Conservation (phyloP, 2,888 invertebrate genomes). For the Chrysotoxum bicinctum region DNA sequence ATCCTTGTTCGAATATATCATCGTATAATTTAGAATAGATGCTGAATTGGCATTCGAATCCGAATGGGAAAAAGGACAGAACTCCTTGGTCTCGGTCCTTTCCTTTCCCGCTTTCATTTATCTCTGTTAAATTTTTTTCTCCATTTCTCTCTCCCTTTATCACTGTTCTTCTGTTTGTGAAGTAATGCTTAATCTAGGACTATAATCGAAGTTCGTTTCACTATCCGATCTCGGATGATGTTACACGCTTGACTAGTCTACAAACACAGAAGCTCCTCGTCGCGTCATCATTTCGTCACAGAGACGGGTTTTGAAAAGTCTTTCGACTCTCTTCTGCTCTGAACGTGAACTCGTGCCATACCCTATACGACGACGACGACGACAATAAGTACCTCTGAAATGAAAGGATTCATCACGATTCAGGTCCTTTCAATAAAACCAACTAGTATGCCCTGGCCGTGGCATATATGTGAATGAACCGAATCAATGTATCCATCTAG, state of each 20-base stretch:
- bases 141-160: neutral
- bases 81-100: too few relatives aligned
- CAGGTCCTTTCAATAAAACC: constrained; percentile 60
- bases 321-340: neutral
- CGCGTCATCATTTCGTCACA: constrained; percentile 22
- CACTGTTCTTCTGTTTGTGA: constrained; percentile 13
- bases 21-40: constrained; percentile 17
- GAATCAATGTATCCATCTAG: neutral
- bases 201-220: constrained; percentile 65
- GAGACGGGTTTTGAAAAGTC: constrained; percentile 12
- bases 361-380: too few relatives aligned
- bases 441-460: neutral
- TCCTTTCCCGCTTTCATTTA: neutral
- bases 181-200: constrained; percentile 56
- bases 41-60: constrained; percentile 55
- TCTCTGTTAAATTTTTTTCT: neutral
- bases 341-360: constrained; percentile 28
- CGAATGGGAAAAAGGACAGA: constrained; percentile 13
- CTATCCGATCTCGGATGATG: constrained; percentile 49
- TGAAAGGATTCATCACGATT: constrained; percentile 58
- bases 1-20: constrained; percentile 45
- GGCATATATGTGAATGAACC: constrained; percentile 25
- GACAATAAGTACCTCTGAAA: constrained; percentile 37
- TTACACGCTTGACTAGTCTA: constrained; percentile 45
- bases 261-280: constrained; percentile 18